These are phyloP conservation scores for Spongia lamella DNA, from an alignment of 37 sponge, comb jelly and placozoan genomes.

Conservation along the genomic window DNA sequence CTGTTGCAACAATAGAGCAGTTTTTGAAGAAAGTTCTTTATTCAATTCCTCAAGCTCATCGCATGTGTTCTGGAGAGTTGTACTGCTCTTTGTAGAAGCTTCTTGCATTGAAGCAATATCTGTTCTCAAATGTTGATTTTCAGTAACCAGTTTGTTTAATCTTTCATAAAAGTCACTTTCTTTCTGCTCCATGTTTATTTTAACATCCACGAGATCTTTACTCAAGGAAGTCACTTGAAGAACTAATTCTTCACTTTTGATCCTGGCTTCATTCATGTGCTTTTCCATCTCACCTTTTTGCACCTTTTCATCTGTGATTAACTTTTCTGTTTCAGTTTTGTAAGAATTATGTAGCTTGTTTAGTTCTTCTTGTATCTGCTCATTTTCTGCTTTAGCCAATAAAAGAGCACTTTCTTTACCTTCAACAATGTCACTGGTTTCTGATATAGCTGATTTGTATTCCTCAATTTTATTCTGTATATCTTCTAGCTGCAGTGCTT, in stretches of 20 bases:
- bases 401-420: too few species aligned
- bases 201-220: conserved; percentile 4
- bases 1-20: too few species aligned
- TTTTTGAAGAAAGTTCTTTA: too few species aligned
- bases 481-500: too few species aligned
- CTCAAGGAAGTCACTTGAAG: neutral
- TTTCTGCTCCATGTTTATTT: neutral
- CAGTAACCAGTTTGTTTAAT: neutral
- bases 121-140: neutral
- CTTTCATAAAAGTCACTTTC: conserved; percentile 12
- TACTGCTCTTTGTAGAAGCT: neutral
- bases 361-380: too few species aligned
- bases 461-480: too few species aligned
- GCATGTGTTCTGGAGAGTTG: too few species aligned
- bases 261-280: conserved; percentile 6
- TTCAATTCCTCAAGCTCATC: too few species aligned
- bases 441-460: too few species aligned
- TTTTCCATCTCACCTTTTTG: neutral
- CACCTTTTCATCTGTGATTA: neutral
- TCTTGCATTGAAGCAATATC: conserved; percentile 19
- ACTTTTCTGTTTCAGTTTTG: neutral
- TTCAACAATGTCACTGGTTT: too few species aligned
- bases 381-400: too few species aligned
- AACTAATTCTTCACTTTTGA: conserved; percentile 6
- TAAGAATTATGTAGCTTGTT: neutral